Evolutionary conservation across 2,888 invertebrate genomes (phyloP), one percentile per base, ranked within the genome.

Genomic region (Mesoligia furuncula): DNA sequence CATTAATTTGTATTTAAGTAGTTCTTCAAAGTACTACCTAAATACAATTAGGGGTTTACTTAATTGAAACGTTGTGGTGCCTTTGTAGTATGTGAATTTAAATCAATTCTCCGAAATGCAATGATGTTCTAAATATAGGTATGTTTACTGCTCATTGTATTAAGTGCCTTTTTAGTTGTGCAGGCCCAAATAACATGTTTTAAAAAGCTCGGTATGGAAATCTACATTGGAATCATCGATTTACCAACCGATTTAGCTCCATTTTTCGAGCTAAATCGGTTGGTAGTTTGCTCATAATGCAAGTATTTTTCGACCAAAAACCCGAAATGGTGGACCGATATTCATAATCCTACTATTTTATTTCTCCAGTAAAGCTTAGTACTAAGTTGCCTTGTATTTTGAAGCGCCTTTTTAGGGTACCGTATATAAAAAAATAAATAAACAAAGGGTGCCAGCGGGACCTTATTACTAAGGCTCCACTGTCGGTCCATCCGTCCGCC

Each of bases 261-360:
- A n/a, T n/a, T n/a, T n/a, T n/a, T n/a, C n/a, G n/a, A n/a, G n/a
- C n/a, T n/a, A n/a, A n/a, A n/a, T n/a, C n/a, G n/a, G n/a, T n/a
- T n/a, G n/a, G 59, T 77, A 59, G 57, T 70, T 76, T 7, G 62
- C 45, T 54, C 65, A 24, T 69, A 61, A 51, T 62, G 73, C 57
- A 79, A 67, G 48, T 9, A 42, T 64, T 65, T 85, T 77, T 61
- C 72, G 61, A 45, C 39, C 59, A 64, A 65, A 71, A 73, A 20
- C 39, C 42, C 57, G 54, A 74, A 81, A 81, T 65, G 64, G 54
- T 57, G 59, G 48, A 51, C 71, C 42, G 27, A 75, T 80, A 84
- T 65, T 73, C 85, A 81, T 85, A 81, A 85, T 71, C 20, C 48
- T 74, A 31, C 42, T 77, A 64, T 77, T 62, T 72, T 85, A 84